phyloP scores from a whole-genome alignment of 2,888 invertebrate genomes.

The Xiphydria camelus region DNA sequence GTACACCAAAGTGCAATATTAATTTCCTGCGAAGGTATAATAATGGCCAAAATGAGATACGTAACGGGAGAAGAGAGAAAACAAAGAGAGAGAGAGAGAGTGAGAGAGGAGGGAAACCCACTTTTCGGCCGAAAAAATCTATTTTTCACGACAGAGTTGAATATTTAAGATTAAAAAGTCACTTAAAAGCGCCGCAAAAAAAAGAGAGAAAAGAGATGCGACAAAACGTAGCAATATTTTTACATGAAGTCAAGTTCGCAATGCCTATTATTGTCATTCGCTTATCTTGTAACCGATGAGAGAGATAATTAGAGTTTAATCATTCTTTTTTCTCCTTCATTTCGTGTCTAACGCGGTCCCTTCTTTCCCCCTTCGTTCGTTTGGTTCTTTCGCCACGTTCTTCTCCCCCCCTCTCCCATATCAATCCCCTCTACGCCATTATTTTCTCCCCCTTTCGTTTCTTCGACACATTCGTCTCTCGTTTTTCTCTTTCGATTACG shows the following conservation, averaged over 20 bases:
- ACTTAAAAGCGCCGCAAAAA: conserved; percentile 14
- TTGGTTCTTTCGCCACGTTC: neutral
- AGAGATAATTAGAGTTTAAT: neutral
- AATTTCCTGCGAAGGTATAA: conserved; percentile 15
- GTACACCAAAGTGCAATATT: conserved; percentile 53
- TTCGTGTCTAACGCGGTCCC: conserved; percentile 2
- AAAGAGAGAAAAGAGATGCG: conserved; percentile 15
- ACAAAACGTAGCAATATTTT: conserved; percentile 49
- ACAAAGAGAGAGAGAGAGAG: neutral
- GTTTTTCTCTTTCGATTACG: conserved; percentile 20
- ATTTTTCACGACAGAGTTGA: conserved; percentile 35
- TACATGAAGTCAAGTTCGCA: conserved; percentile 45
- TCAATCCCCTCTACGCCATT: neutral
- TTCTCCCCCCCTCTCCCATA: neutral
- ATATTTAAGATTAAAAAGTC: conserved; percentile 7
- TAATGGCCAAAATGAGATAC: neutral
- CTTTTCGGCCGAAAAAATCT: conserved; percentile 30
- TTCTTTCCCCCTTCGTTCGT: conserved; percentile 7
- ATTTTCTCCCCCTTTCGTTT: neutral
- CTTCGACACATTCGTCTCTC: too few species aligned
- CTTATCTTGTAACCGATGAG: too few species aligned
- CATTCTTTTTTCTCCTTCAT: conserved; percentile 1
- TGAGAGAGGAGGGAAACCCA: neutral
- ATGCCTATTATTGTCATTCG: conserved; percentile 25
- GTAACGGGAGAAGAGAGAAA: neutral